A percentile compares a stretch with the other conserved stretches of the same genome.
Evolutionary conservation across 2,797 vertebrate genomes (phyloP).

Genomic region (Merluccius polli): DNA sequence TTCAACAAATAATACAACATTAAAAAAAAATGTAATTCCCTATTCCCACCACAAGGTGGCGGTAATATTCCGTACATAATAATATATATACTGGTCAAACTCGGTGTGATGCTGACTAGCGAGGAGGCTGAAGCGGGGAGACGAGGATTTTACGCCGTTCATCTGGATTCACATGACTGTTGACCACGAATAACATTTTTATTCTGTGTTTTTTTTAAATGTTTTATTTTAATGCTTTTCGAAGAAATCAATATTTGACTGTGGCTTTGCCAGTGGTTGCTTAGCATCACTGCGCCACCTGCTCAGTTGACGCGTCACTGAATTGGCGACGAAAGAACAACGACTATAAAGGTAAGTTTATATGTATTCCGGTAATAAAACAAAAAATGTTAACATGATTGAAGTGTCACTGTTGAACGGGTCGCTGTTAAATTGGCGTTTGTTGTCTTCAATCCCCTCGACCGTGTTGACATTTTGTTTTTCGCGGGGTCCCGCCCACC

Average conservation of each 20-base stretch:
- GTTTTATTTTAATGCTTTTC: background rate
- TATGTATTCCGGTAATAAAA: background rate
- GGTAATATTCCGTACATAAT: background rate
- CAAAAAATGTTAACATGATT: too few species aligned
- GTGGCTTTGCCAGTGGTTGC: background rate
- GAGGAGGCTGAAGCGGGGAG: background rate
- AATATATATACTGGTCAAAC: background rate
- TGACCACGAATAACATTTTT: background rate
- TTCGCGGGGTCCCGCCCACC: constrained; percentile 48
- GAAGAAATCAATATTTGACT: background rate
- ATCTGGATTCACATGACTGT: background rate
- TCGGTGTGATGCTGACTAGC: background rate
- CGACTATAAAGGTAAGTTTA: background rate
- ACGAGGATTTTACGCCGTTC: background rate
- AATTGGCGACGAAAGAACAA: background rate
- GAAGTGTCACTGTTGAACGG: background rate
- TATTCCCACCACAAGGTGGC: constrained; percentile 27
- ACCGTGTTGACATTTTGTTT: constrained; percentile 25
- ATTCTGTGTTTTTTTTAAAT: background rate
- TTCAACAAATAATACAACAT: background rate
- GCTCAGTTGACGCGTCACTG: background rate
- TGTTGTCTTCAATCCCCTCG: background rate
- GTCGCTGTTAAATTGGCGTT: background rate
- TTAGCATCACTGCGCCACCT: background rate
- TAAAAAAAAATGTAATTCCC: background rate